Percentiles rank a stretch among this genome's conserved stretches.
Conservation (phyloP, 2,797 vertebrate species). For the Antennarius maculatus region DNA sequence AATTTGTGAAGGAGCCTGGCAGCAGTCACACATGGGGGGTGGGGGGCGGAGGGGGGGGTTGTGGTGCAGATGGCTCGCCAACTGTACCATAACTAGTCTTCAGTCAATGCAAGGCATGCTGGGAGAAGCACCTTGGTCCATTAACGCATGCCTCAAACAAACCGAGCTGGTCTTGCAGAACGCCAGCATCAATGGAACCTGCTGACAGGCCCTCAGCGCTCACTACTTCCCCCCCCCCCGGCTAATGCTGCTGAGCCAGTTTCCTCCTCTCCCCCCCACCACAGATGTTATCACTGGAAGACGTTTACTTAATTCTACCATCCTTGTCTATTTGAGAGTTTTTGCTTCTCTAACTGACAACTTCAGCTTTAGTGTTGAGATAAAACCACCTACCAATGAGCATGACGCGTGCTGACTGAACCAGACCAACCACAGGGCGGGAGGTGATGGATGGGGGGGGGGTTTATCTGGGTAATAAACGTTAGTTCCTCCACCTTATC, state of each 20-base stretch:
- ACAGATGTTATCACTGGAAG: constrained; percentile 58
- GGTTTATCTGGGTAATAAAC: constrained; percentile 76
- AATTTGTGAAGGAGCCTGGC: constrained; percentile 50
- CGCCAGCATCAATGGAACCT: constrained; percentile 52
- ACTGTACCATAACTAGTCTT: constrained; percentile 46
- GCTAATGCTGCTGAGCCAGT: constrained; percentile 36
- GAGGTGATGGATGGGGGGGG: constrained; percentile 67
- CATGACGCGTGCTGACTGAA: constrained; percentile 17
- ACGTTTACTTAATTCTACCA: constrained; percentile 53
- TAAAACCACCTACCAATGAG: constrained; percentile 38
- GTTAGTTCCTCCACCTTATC: constrained; percentile 74
- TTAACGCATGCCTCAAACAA: constrained; percentile 49
- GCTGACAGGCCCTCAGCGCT: constrained; percentile 72
- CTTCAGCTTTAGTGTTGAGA: constrained; percentile 8
- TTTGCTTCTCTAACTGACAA: constrained; percentile 24
- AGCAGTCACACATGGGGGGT: constrained; percentile 35
- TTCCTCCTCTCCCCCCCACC: constrained; percentile 47
- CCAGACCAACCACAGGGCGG: constrained; percentile 40
- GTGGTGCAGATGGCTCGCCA: constrained; percentile 53
- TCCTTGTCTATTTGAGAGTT: constrained; percentile 11
- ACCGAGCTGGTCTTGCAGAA: constrained; percentile 39
- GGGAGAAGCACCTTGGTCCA: constrained; percentile 47
- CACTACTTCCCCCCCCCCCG: constrained; percentile 42
- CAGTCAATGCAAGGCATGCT: constrained; percentile 40
- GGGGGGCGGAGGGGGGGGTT: constrained; percentile 67